These are phyloP conservation scores for Tricholauxania praeusta DNA, from an alignment of 2,888 invertebrate species.

Conservation along the genomic window DNA sequence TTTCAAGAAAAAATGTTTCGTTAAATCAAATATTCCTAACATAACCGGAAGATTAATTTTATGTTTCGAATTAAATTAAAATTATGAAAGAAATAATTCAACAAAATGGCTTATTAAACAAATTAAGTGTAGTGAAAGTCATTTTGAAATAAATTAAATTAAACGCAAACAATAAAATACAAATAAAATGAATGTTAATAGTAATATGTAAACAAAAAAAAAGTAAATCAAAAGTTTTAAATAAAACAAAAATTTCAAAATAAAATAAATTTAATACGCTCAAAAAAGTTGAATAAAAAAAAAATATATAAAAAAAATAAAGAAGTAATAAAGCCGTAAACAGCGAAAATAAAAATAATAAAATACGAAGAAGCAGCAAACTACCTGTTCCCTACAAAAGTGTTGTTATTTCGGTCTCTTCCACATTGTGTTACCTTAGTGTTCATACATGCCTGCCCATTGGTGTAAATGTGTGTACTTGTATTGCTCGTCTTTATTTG, in stretches of 20 bases:
- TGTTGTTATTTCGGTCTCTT: not conserved
- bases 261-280: not conserved
- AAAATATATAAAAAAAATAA: not conserved
- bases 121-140: slow-evolving; percentile 3
- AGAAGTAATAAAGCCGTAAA: not conserved
- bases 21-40: not conserved
- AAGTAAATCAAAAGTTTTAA: not conserved
- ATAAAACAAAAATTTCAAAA: not conserved
- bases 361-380: slow-evolving; percentile 19
- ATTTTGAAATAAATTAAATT: not conserved
- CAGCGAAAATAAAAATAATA: not conserved
- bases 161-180: not conserved
- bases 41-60: slow-evolving; percentile 6
- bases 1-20: too few relatives aligned
- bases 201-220: not conserved
- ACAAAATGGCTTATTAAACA: not conserved
- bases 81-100: not conserved
- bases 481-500: not conserved
- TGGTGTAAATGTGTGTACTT: slow-evolving; percentile 3
- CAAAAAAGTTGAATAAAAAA: not conserved
- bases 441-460: not conserved
- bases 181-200: not conserved
- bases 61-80: not conserved
- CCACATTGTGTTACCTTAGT: not conserved
- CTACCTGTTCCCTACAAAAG: slow-evolving; percentile 39